Base-by-base conservation (phyloP, 2,888 invertebrate genomes). In the Pseudococcus longispinus region DNA sequence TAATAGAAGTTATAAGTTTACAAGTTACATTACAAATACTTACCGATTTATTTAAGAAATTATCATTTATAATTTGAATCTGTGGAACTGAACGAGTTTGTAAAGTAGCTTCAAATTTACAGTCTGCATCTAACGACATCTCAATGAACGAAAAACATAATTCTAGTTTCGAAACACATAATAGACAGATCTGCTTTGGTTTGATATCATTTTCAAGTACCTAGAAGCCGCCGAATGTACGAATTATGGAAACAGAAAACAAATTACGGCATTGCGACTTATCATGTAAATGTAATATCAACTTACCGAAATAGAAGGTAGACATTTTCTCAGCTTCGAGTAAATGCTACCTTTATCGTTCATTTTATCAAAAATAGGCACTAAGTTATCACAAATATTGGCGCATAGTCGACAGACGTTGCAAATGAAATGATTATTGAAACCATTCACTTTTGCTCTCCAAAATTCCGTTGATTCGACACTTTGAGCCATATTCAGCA, bases 161-260 rank as follows among this genome's bases (percentile, higher is more conserved):
- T 88, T 91, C 90, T 20, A 91, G 88, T 89, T 91, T 91, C n/a
- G 90, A 89, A 5, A 90, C 89, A 88, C 91, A 91, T 18, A 89
- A 88, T 86, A 90, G 89, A 88, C 91, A 91, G 29, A 91, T 89
- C 88, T 91, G 90, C 88, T 91, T 91, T 8, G 91, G 91, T 88
- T 91, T 91, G 44, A 89, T 90, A 89, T 91, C 91, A 46, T 90
- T 90, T 88, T 90, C 90, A 65, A 88, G 89, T 42, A 91, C 88
- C 91, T 91, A 88, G 65, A 90, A 89, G 1, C 9, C 0, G 20
- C n/a, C 51, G 5, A 2, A n/a, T 51, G 51, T 13, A 55, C 55
- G 20, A 15, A 23, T 87, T n/a, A 29, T 37, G 44, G 55, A 85
- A 83, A 84, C 83, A 13, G 44, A 80, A 42, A 80, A 20, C 9